phyloP scores from a whole-genome alignment of 2,888 invertebrate genomes.

The Aricia artaxerxes region DNA sequence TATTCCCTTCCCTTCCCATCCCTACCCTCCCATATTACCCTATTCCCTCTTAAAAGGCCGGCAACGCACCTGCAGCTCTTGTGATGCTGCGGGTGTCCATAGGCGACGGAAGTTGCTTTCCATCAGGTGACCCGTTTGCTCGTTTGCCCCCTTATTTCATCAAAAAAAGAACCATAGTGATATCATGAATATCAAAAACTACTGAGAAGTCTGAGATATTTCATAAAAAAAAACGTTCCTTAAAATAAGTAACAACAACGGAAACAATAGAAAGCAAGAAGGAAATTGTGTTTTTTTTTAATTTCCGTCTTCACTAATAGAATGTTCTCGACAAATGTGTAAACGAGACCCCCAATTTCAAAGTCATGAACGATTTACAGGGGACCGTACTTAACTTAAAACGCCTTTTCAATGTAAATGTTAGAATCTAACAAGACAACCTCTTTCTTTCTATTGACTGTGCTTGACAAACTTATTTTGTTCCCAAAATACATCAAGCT shows the following conservation, averaged over 20 bases:
- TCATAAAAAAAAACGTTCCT: background rate
- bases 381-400: slow-evolving; percentile 19
- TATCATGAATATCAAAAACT: too few species aligned
- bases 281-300: slow-evolving; percentile 20
- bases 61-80: too few species aligned
- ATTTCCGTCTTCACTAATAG: slow-evolving; percentile 32
- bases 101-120: too few species aligned
- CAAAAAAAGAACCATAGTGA: too few species aligned
- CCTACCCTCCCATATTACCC: too few species aligned
- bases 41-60: too few species aligned
- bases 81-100: too few species aligned
- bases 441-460: background rate
- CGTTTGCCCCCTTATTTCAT: too few species aligned
- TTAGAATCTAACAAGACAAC: background rate
- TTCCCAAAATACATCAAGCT: background rate
- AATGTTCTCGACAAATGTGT: slow-evolving; percentile 50
- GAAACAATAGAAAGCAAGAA: background rate
- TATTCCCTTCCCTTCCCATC: too few species aligned
- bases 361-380: slow-evolving; percentile 53
- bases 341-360: slow-evolving; percentile 63
- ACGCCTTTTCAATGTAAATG: slow-evolving; percentile 18
- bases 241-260: background rate
- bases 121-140: too few species aligned
- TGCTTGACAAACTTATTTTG: background rate
- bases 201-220: too few species aligned